Evolutionary conservation across 1,140 invertebrate genomes (phyloP), one percentile per base, ranked within the genome.

Genomic region (Drosophila rhopaloa): DNA sequence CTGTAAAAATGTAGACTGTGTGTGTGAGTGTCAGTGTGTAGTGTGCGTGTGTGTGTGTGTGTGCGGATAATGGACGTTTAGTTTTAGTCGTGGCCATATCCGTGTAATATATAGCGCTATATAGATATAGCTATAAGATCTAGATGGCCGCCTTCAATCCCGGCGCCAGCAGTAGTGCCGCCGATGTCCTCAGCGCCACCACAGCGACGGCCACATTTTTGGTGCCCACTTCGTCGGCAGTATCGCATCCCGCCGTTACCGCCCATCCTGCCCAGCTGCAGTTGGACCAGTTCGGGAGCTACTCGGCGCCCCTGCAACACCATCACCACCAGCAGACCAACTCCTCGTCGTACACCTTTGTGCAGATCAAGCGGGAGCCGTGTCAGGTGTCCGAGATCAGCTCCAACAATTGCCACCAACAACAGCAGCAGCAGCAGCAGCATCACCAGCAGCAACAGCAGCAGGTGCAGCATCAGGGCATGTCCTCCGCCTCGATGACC

Each of bases 381-480:
- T 95, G 94, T 80, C 95, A 95, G 92, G 94, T 95, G 54, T 94
- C 94, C 55, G 95, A 95, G 82, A 94, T 95, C n/a, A 95, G 94
- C 29, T 95, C 94, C 57, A 93, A 94, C 70, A 93, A 94, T 75
- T 84, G 79, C 70, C 73, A 90, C 62, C 93, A 94, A 14, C 93
- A 63, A 84, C 93, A 61, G 91, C 93, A 61, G 16, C 16, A 16
- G 16, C 16, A 16, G 16, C 16, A 16, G 86, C 93, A 78, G 38
- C 79, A 71, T 6, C 7, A 32, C 0, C 29, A 67, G 0, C 74
- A 67, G 1, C 75, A 75, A 1, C 71, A 67, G 0, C 74, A 80
- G 0, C 76, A 83, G 13, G 62, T 60, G 6, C 63, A 78, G 10
- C 76, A 76, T 7, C 76, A 83, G 35, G 79, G 79, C 2, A 58